Evolutionary conservation across 2,888 invertebrate genomes (phyloP), one percentile per base, ranked within the genome.

Genomic region (Gastrophysa polygoni): DNA sequence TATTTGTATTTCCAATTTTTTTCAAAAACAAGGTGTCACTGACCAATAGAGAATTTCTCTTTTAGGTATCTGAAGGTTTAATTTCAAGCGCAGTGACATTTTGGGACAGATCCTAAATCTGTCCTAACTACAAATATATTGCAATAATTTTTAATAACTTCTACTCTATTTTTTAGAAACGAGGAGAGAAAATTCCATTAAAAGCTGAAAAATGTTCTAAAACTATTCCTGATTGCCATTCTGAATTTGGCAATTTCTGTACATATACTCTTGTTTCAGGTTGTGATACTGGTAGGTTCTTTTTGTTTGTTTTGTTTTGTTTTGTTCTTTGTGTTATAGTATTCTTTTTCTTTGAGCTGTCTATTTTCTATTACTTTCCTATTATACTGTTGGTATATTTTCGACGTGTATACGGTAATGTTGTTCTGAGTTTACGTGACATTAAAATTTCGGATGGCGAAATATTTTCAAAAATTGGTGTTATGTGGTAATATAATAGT

Each of bases 401-500:
- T 47, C n/a, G 47, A 20, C 20, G n/a, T 47, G 8, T 20, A 47
- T 47, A 24, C 7, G 24, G 24, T 24, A 24, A 24, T 24, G 24
- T 24, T 24, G 24, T 24, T 47, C 47, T 47, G 1, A 47, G 47
- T 18, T 47, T 47, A 47, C 47, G 47, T 20, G 21, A 47, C 47
- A 47, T 47, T 18, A 21, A 47, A 47, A 47, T 47, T 47, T 21
- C 21, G 20, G 47, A 47, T 10, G 47, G 21, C n/a, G 47, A 47
- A 11, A 47, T 47, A 47, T 21, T 47, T 47, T 47, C 21, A 47
- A 47, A 21, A 47, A 47, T 18, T 47, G 47, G 47, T 47, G 47
- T 47, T 11, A 18, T 58, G 21, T 58, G 44, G 20, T 63, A 59
- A 20, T 43, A 24, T 44, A 63, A 48, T 32, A 63, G 44, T 28